Conservation (phyloP, 2,888 invertebrate genomes). For the Tanytarsus gracilentus region DNA sequence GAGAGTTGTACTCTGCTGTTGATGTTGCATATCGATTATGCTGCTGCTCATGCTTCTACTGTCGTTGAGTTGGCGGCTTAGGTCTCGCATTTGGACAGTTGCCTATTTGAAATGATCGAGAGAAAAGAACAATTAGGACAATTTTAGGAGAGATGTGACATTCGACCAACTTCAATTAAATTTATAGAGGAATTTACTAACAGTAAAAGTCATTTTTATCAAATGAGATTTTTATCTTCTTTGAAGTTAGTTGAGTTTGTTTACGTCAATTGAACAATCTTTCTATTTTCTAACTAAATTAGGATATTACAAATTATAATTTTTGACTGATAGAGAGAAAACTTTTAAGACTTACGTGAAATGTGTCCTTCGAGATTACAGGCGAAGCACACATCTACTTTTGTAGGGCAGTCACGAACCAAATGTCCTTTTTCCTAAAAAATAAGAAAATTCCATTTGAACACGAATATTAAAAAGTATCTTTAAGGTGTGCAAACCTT, state of each 20-base stretch:
- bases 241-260: no score
- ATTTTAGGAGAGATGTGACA: background rate
- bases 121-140: background rate
- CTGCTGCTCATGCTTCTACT: background rate
- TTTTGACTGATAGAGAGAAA: background rate
- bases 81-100: conserved; percentile 14
- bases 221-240: no score
- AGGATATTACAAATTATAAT: background rate
- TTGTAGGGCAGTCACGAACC: conserved; percentile 21
- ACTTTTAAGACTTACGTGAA: conserved; percentile 4
- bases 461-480: no score
- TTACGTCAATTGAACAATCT: no score
- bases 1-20: conserved; percentile 25
- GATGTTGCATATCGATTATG: background rate
- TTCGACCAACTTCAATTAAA: no score
- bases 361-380: conserved; percentile 26
- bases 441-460: no score
- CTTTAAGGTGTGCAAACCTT: no score
- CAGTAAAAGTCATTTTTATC: no score
- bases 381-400: conserved; percentile 24
- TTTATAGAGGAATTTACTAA: no score
- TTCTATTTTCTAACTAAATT: no score
- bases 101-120: conserved; percentile 11
- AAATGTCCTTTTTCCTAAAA: conserved; percentile 5
- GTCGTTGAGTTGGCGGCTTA: background rate